Conservation (phyloP, 2,888 invertebrate genomes). For the Plebejus melissa region DNA sequence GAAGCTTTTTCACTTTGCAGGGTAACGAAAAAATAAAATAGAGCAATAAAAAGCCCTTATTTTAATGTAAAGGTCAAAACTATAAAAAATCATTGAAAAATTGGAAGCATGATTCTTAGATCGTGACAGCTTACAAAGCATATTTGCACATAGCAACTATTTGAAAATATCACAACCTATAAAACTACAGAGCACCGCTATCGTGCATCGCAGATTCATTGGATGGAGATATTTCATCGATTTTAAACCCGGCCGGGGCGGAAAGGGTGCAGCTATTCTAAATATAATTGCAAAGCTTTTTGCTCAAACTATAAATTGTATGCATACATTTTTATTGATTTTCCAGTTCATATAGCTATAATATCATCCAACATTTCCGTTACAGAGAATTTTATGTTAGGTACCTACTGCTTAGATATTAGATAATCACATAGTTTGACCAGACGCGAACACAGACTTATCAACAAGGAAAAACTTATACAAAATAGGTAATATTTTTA, state of each 20-base stretch:
- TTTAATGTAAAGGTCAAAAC: background rate
- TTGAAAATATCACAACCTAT: background rate
- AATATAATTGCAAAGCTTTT: constrained; percentile 18
- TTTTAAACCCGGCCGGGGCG: constrained; percentile 12
- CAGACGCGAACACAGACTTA: background rate
- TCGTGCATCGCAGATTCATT: constrained; percentile 18
- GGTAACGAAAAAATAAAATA: too few relatives aligned
- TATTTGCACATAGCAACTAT: background rate
- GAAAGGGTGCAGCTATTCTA: constrained; percentile 20
- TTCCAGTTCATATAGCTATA: background rate
- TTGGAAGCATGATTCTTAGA: background rate
- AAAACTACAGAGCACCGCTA: constrained; percentile 1
- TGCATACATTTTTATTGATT: background rate
- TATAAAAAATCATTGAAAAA: background rate
- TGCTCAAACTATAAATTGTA: constrained; percentile 4
- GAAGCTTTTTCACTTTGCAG: too few relatives aligned
- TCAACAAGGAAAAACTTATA: background rate
- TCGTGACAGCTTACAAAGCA: background rate
- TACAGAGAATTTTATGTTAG: background rate
- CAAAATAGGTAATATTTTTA: background rate
- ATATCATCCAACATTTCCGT: background rate
- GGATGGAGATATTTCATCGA: constrained; percentile 25
- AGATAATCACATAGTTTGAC: background rate
- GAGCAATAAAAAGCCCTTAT: too few relatives aligned
- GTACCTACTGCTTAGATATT: background rate